These are phyloP conservation scores for Dusona sp. DNA, from an alignment of 2,888 invertebrate species.

Conservation along the genomic window DNA sequence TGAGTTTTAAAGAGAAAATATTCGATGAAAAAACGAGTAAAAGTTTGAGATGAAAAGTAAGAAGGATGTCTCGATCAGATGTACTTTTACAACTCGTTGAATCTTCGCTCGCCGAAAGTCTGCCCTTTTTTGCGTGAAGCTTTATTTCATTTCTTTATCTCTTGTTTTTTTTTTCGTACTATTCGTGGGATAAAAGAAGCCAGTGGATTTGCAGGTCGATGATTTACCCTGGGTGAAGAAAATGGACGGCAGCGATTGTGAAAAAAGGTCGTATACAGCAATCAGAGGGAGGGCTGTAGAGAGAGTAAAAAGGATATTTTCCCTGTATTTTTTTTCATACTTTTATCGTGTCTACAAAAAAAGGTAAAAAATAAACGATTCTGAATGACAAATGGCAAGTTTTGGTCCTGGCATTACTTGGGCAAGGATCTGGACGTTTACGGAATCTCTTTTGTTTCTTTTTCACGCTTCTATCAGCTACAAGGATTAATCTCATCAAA, in stretches of 20 bases:
- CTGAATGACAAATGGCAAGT: not conserved
- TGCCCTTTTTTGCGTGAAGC: not conserved
- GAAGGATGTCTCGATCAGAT: conserved; percentile 25
- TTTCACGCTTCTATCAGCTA: not conserved
- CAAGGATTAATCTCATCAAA: conserved; percentile 5
- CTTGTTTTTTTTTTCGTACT: conserved; percentile 1
- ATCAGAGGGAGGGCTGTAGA: not conserved
- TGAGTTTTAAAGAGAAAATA: not conserved
- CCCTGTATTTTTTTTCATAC: not conserved
- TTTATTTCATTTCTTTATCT: not conserved
- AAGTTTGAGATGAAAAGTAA: conserved; percentile 8
- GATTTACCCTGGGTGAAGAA: conserved; percentile 14
- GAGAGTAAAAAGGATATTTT: not conserved
- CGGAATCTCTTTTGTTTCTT: not conserved
- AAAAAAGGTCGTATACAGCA: not conserved
- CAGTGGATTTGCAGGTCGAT: conserved; percentile 24
- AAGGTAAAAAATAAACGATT: not conserved
- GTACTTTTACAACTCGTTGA: not conserved
- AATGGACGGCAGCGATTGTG: conserved; percentile 5
- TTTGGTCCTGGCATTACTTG: not conserved
- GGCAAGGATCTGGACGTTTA: not conserved
- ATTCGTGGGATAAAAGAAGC: conserved; percentile 3
- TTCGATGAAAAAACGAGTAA: not conserved
- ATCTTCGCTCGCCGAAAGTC: not conserved
- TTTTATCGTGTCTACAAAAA: not conserved